Base-by-base conservation (phyloP, 2,797 vertebrate species). In the Typhlichthys subterraneus region DNA sequence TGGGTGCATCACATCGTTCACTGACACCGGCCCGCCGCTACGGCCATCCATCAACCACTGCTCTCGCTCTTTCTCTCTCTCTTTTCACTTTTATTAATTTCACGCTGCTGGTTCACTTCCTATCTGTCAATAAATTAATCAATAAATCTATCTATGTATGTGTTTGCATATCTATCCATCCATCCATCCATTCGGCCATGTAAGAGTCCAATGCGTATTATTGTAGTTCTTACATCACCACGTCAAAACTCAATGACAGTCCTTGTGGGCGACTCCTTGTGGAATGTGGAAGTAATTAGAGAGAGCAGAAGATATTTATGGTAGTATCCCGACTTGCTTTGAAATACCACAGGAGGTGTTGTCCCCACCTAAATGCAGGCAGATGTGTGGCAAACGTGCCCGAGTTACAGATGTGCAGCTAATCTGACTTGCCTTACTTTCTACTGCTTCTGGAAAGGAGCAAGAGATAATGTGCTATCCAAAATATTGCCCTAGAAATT, bases 1-100 rank as follows among this genome's bases (percentile, higher is more conserved):
- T 8, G n/a, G 38, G 61, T 60, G 38, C 64, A 54, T 73, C 69
- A 8, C 73, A 85, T 88, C 75, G 61, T 57, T 88, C 83, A 85
- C 79, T 87, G 79, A 86, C 85, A 83, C 69, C 72, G 69, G 76
- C 69, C 60, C 64, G 17, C 59, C 73, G 74, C 64, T 67, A 58
- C 59, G 62, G 14, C 60, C 64, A 89, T 83, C 76, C 79, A 88
- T 88, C 85, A 86, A 62, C 63, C 56, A 57, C 55, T 70, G 72
- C 71, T 13, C 69, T 74, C 76, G 5, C 81, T 81, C 79, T 80
- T 2, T 6, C 14, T 80, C n/a, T 69, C 80, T 80, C 81, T 79
- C 73, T 84, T 57, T 55, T 17, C 38, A 17, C 56, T 75, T 31
- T 33, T 12, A 76, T 70, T 5, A 77, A 50, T 73, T 31, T 17